Conservation (phyloP, 2,888 invertebrate species). For the Nowickia ferox region DNA sequence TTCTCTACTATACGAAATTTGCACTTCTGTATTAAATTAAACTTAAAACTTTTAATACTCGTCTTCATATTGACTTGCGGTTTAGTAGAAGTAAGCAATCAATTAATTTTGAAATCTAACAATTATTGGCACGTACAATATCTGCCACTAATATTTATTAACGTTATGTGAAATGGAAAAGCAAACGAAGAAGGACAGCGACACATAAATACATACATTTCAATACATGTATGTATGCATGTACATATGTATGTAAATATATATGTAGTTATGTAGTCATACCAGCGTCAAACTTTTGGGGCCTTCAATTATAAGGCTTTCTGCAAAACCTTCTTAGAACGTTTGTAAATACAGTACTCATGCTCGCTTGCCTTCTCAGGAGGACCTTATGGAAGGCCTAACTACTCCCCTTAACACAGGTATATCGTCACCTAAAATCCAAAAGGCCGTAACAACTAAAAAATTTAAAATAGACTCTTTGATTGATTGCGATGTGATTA, state of each 20-base stretch:
- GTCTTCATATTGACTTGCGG: too few relatives aligned
- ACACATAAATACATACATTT: neutral
- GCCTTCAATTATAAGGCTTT: neutral
- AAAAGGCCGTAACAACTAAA: too few relatives aligned
- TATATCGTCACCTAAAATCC: too few relatives aligned
- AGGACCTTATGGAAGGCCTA: too few relatives aligned
- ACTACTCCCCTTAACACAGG: too few relatives aligned
- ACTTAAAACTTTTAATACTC: constrained; percentile 1
- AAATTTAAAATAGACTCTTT: too few relatives aligned
- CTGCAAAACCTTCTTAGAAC: too few relatives aligned
- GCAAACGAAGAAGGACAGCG: constrained; percentile 18
- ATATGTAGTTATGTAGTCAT: neutral
- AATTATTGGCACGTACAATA: constrained; percentile 63
- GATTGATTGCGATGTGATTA: too few relatives aligned
- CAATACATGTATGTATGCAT: neutral
- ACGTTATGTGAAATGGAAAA: constrained; percentile 60
- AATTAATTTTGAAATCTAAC: constrained; percentile 60
- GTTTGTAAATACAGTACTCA: too few relatives aligned
- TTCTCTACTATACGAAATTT: too few relatives aligned
- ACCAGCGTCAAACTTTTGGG: neutral
- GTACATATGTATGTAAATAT: neutral
- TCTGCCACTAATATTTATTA: constrained; percentile 61
- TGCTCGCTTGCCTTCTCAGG: too few relatives aligned
- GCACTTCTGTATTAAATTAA: constrained; percentile 42
- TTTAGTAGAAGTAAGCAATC: too few relatives aligned